Conservation (phyloP, 2,797 vertebrate genomes). For the Rachycentron canadum region DNA sequence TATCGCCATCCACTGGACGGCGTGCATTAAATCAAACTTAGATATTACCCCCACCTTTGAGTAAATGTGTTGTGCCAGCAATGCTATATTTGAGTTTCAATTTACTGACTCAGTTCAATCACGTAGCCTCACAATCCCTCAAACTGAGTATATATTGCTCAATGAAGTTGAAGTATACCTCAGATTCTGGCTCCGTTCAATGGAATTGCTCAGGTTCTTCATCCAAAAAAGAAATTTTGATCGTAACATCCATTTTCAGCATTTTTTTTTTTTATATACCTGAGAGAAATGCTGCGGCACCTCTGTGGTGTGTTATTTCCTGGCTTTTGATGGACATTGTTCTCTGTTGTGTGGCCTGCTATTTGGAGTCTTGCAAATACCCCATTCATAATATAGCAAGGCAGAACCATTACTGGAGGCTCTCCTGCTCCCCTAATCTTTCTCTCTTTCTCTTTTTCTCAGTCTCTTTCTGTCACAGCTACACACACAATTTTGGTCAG, state of each 20-base stretch:
- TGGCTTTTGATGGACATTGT: constrained; percentile 64
- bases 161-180: constrained; percentile 62
- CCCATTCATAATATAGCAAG: constrained; percentile 54
- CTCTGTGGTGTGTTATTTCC: constrained; percentile 36
- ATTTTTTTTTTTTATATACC: constrained; percentile 45
- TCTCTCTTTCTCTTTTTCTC: constrained; percentile 1
- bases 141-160: constrained; percentile 57
- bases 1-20: constrained; percentile 30
- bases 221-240: constrained; percentile 63
- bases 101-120: constrained; percentile 72
- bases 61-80: constrained; percentile 63
- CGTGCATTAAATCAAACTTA: constrained; percentile 72
- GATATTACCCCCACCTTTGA: constrained; percentile 57
- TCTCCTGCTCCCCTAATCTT: neutral
- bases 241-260: constrained; percentile 55
- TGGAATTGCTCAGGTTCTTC: constrained; percentile 57
- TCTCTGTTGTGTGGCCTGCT: constrained; percentile 62
- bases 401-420: constrained; percentile 35
- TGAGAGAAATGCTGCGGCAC: constrained; percentile 45
- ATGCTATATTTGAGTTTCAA: constrained; percentile 68
- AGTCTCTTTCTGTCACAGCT: neutral
- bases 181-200: constrained; percentile 42
- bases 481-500: constrained; percentile 10
- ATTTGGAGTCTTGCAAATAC: constrained; percentile 53
- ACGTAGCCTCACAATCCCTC: constrained; percentile 50